phyloP scores from a whole-genome alignment of 2,888 invertebrate genomes.

The Andrena flavipes region DNA sequence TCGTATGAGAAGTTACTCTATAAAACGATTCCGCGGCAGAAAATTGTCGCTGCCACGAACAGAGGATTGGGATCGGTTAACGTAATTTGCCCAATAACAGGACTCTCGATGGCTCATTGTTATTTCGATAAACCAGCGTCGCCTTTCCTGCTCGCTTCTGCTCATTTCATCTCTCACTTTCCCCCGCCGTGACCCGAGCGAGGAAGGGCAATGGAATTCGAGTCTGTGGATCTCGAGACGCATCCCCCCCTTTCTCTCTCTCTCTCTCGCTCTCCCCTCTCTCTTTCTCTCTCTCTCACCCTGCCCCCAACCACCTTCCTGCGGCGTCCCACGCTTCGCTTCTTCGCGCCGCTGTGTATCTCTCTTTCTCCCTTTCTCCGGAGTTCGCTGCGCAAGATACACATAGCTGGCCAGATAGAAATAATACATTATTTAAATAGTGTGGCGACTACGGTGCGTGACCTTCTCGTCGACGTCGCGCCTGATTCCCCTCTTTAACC shows the following conservation, averaged over 20 bases:
- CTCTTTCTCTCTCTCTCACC: slow-evolving; percentile 28
- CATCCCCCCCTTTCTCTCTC: slow-evolving; percentile 39
- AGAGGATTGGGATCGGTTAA: slow-evolving; percentile 37
- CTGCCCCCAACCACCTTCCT: slow-evolving; percentile 51
- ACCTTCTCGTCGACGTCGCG: slow-evolving; percentile 78
- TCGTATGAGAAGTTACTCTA: background rate
- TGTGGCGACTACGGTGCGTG: slow-evolving; percentile 78
- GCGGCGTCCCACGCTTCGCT: slow-evolving; percentile 57
- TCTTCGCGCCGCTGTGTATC: slow-evolving; percentile 37
- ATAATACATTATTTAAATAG: slow-evolving; percentile 80
- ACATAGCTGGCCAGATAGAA: slow-evolving; percentile 73
- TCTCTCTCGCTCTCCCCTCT: too few relatives aligned
- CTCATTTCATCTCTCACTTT: slow-evolving; percentile 70
- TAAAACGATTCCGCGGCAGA: background rate
- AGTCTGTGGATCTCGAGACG: slow-evolving; percentile 70
- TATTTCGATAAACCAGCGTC: slow-evolving; percentile 61
- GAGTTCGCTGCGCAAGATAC: slow-evolving; percentile 46
- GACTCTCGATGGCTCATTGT: slow-evolving; percentile 59
- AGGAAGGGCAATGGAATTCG: slow-evolving; percentile 72
- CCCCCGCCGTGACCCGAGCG: slow-evolving; percentile 55
- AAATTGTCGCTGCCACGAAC: background rate
- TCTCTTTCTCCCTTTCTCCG: slow-evolving; percentile 36
- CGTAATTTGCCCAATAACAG: slow-evolving; percentile 52
- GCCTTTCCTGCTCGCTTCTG: slow-evolving; percentile 64
- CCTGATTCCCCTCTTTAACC: slow-evolving; percentile 72